A percentile compares a stretch with the other conserved stretches of the same genome.
phyloP scores from a whole-genome alignment of 2,888 invertebrate species.

The Pyrocoelia pectoralis region DNA sequence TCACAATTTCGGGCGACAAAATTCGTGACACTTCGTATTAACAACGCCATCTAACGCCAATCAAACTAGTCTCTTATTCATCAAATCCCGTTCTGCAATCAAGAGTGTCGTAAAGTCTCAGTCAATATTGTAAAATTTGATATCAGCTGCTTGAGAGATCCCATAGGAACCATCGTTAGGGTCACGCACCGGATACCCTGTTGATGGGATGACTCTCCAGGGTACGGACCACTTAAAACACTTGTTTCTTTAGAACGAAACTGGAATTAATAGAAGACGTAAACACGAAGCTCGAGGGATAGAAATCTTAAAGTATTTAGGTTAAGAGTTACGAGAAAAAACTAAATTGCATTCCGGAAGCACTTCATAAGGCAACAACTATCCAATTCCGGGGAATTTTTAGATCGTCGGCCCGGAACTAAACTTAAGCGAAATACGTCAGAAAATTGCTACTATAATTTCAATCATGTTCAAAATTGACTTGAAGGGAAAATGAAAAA shows the following conservation, averaged over 20 bases:
- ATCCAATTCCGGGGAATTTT: conserved; percentile 57
- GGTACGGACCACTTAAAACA: conserved; percentile 32
- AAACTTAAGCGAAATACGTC: conserved; percentile 46
- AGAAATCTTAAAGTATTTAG: conserved; percentile 48
- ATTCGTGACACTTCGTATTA: neutral
- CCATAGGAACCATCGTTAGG: conserved; percentile 37
- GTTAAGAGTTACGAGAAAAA: conserved; percentile 39
- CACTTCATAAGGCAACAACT: conserved; percentile 58
- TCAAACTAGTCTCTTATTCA: conserved; percentile 35
- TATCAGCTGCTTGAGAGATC: conserved; percentile 39
- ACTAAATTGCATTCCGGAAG: conserved; percentile 54
- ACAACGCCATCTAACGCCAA: neutral
- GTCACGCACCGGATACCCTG: conserved; percentile 39
- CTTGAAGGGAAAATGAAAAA: neutral
- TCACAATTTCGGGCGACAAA: neutral
- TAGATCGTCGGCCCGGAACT: conserved; percentile 55
- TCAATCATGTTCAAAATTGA: conserved; percentile 1
- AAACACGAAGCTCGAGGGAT: conserved; percentile 13
- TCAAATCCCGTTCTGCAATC: conserved; percentile 38
- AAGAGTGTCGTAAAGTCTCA: conserved; percentile 35
- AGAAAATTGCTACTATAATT: neutral
- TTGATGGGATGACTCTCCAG: conserved; percentile 37
- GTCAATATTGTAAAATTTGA: conserved; percentile 39
- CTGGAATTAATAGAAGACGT: conserved; percentile 10
- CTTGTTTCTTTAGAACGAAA: conserved; percentile 21